Evolutionary conservation across 2,113 vertebrate species (phyloP), one percentile per base, ranked within the genome.

Genomic region (Corynorhinus townsendii): DNA sequence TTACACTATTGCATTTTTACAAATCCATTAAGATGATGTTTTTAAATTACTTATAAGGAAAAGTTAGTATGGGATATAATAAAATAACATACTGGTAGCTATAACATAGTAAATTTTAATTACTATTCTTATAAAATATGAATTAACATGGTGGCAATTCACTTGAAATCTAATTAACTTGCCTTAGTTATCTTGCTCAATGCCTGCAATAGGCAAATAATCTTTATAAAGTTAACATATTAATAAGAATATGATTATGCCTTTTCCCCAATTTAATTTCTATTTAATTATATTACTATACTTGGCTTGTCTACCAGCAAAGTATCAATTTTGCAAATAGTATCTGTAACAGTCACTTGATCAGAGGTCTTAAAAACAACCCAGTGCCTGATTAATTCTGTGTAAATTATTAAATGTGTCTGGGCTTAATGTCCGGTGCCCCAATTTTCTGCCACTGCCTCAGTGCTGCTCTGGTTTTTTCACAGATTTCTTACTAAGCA

Each of bases 131-230:
- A 98, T 98, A 97, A 98, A 98, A 98, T 98, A 98, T 98, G 94
- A 98, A 98, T 98, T 98, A 98, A 86, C 95, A 95, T 96, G 56
- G 94, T 97, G 96, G 95, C 83, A 98, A 96, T 96, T 98, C 96
- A 98, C 95, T 98, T 96, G 96, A 98, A 98, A 98, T 97, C 96
- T 98, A 98, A 98, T 98, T 98, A 98, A 96, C 90, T 97, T 98
- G 80, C 94, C n/a, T 96, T 95, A 90, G 96, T 93, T 98, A 96
- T 98, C 95, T 95, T 97, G 80, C 96, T 96, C 96, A 93, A 95
- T 94, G 92, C 45, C 85, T 94, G 64, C 40, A 97, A 97, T 97
- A 76, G 1, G 68, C 95, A 98, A 98, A 98, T 95, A 97, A 96
- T 96, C 97, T 95, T 98, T 97, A 97, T 72, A 97, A 96, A 96